Evolutionary conservation across 2,888 invertebrate genomes (phyloP), one percentile per base, ranked within the genome.

Genomic region (Macaria liturata): DNA sequence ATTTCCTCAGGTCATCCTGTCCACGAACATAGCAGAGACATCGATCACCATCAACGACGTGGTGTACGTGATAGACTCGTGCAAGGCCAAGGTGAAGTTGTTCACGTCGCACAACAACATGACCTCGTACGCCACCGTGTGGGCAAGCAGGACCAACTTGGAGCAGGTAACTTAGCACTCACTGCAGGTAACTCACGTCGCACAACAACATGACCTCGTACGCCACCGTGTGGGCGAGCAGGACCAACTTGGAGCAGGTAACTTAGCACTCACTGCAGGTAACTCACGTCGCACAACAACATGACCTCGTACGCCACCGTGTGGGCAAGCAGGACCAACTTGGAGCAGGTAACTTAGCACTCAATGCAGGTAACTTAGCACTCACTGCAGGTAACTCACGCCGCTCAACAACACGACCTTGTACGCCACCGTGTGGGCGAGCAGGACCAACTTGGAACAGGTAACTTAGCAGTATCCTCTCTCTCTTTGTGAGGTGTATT

Each of bases 21-120:
- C 99, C 0, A 99, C 99, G 3, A 99, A 99, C 83, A 99, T 99
- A 76, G 99, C 99, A 0, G 99, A 99, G 89, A 98, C 99, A 0
- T 98, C 98, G 4, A 97, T 99, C 68, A 99, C 99, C 0, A 99
- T 99, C 69, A 97, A 99, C 84, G 99, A 99, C 79, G 98, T 99
- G 3, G 98, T 99, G 1, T 99, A 96, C 86, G 99, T 99, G 0
- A 97, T 99, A 61, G 99, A 99, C 83, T 97, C 97, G 46, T 98
- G 99, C 91, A 98, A 99, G 86, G 97, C 98, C 0, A 98, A 99
- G 83, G 97, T 99, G 95, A 99, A 99, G 81, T 93, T 99, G 78
- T 99, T 99, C 80, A 99, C 99, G 0, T 98, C 98, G 0, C 98
- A 99, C 84, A 99, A 99, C 34, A 37, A 37, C 7, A 37, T 37